Percentiles rank a stretch among this genome's conserved stretches.
Evolutionary conservation across 2,888 invertebrate genomes (phyloP).

Genomic region (Andrena hattorfiana): DNA sequence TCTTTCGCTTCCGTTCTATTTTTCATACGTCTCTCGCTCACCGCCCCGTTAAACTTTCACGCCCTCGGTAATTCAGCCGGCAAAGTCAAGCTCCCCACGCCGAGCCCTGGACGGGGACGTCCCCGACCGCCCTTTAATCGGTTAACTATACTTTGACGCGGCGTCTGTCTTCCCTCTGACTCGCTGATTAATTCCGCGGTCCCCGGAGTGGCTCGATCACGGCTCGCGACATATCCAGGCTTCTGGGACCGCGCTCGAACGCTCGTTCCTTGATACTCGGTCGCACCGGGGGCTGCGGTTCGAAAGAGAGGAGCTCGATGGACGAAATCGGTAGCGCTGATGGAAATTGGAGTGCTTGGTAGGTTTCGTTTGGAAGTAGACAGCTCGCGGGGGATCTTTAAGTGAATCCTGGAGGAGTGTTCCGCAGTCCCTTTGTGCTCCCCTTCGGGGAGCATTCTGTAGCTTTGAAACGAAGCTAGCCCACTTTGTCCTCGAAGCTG

Average conservation of each 20-base stretch:
- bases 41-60: conserved; percentile 29
- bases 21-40: conserved; percentile 19
- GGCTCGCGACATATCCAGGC: neutral
- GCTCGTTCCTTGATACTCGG: neutral
- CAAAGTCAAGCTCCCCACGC: neutral
- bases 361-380: too few species aligned
- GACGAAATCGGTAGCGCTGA: too few species aligned
- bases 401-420: too few species aligned
- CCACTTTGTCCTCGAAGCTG: neutral
- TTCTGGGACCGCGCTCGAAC: neutral
- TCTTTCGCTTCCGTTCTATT: conserved; percentile 36
- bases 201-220: conserved; percentile 2
- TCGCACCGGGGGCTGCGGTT: neutral
- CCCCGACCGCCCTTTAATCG: neutral
- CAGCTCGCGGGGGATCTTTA: too few species aligned
- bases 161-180: neutral
- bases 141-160: neutral
- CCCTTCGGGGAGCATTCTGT: too few species aligned
- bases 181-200: conserved; percentile 8
- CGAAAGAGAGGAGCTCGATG: too few species aligned
- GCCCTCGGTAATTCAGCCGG: neutral
- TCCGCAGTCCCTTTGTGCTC: too few species aligned
- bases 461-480: neutral
- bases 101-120: too few species aligned
- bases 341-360: too few species aligned